These are phyloP conservation scores for Brienomyrus brachyistius DNA, from an alignment of 2,113 vertebrate species.

Conservation along the genomic window DNA sequence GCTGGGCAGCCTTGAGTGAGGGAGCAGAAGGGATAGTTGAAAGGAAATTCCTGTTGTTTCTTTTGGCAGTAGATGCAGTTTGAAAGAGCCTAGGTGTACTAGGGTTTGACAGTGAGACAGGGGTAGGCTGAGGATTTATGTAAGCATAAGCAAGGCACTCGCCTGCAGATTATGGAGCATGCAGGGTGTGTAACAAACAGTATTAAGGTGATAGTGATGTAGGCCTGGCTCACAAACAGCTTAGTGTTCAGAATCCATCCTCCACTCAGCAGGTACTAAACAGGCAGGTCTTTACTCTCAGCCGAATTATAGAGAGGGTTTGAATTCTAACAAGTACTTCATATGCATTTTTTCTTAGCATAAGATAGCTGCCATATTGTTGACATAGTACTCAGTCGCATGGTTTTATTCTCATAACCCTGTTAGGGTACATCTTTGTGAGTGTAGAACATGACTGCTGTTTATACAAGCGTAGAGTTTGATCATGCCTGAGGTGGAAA, in stretches of 20 bases:
- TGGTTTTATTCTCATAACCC: neutral
- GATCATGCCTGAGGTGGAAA: neutral
- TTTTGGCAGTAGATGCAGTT: neutral
- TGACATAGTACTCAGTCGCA: neutral
- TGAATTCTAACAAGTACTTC: neutral
- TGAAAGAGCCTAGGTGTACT: neutral
- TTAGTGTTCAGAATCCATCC: neutral
- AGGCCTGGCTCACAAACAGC: neutral
- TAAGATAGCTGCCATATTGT: neutral
- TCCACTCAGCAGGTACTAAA: neutral
- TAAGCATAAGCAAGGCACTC: neutral
- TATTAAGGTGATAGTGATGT: neutral
- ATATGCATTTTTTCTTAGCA: neutral
- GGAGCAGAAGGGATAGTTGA: neutral
- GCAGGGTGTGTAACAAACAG: neutral
- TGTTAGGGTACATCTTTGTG: neutral
- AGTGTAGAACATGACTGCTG: neutral
- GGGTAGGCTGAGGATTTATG: neutral
- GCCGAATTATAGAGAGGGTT: neutral
- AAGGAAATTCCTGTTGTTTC: neutral
- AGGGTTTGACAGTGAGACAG: neutral
- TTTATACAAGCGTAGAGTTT: neutral
- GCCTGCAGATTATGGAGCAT: neutral
- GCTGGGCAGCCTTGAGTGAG: neutral
- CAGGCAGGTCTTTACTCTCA: neutral